Percentiles rank a stretch among this genome's conserved stretches.
These are phyloP conservation scores for Aptenodytes patagonicus DNA, from an alignment of 2,113 vertebrate genomes.

Conservation along the genomic window DNA sequence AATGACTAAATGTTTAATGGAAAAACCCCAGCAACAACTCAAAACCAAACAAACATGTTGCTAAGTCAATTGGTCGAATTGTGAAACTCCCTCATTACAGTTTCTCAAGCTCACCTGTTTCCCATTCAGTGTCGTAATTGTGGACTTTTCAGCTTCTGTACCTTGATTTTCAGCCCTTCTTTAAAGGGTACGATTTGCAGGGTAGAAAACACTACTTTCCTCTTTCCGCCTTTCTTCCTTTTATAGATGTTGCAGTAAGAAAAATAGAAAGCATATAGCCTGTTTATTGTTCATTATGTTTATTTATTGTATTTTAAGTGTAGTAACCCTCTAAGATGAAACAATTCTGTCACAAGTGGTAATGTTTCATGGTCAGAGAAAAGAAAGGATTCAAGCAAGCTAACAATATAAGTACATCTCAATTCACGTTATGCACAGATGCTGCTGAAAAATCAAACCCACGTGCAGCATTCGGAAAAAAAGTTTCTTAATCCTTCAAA, in stretches of 20 bases:
- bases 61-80: not conserved
- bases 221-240: not conserved
- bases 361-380: not conserved
- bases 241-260: not conserved
- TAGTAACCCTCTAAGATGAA: not conserved
- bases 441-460: conserved; percentile 23
- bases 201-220: not conserved
- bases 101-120: not conserved
- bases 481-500: conserved; percentile 46
- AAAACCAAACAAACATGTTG: not conserved
- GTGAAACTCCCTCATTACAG: not conserved
- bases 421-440: not conserved
- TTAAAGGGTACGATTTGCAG: not conserved
- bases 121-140: not conserved
- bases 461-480: not conserved
- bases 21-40: not conserved
- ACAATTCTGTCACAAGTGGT: not conserved
- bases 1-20: not conserved
- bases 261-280: not conserved
- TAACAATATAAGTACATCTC: not conserved
- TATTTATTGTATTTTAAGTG: not conserved
- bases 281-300: not conserved
- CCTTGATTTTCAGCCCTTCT: not conserved
- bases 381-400: conserved; percentile 21
- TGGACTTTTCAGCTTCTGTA: not conserved